phyloP scores from a whole-genome alignment of 64 coral and sea anemone genomes.

The Pocillopora damicornis region DNA sequence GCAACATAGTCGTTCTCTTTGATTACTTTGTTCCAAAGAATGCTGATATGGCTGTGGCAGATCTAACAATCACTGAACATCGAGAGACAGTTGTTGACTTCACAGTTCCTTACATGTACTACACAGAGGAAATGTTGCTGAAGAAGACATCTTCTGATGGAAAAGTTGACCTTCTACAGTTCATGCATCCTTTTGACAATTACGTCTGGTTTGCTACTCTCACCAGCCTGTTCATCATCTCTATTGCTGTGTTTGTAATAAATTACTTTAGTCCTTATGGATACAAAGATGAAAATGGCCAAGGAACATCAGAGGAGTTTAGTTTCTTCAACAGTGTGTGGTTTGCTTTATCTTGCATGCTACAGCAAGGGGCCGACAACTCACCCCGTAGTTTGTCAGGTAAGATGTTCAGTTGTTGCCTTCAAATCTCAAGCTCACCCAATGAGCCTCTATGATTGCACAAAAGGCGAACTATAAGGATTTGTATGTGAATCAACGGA shows the following conservation, averaged over 20 bases:
- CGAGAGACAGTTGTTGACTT: conserved; percentile 52
- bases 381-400: conserved; percentile 51
- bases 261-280: conserved; percentile 62
- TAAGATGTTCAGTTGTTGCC: background rate
- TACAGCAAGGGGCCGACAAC: conserved; percentile 61
- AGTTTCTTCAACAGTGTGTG: conserved; percentile 61
- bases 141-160: conserved; percentile 14
- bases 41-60: conserved; percentile 38
- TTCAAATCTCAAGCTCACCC: no score
- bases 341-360: conserved; percentile 68
- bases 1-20: background rate
- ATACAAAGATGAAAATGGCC: conserved; percentile 46
- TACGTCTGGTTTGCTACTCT: conserved; percentile 50
- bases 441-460: no score
- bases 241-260: conserved; percentile 20
- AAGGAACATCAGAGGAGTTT: conserved; percentile 29
- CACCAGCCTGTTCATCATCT: conserved; percentile 10
- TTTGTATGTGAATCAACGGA: no score
- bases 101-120: conserved; percentile 52
- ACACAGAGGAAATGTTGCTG: conserved; percentile 56
- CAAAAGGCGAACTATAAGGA: no score
- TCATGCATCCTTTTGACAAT: conserved; percentile 50
- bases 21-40: background rate
- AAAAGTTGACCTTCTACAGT: conserved; percentile 13
- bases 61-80: conserved; percentile 29